A percentile compares a stretch with the other conserved stretches of the same genome.
These are phyloP conservation scores for Varanus salvator DNA, from an alignment of 2,113 vertebrate genomes.

Conservation along the genomic window DNA sequence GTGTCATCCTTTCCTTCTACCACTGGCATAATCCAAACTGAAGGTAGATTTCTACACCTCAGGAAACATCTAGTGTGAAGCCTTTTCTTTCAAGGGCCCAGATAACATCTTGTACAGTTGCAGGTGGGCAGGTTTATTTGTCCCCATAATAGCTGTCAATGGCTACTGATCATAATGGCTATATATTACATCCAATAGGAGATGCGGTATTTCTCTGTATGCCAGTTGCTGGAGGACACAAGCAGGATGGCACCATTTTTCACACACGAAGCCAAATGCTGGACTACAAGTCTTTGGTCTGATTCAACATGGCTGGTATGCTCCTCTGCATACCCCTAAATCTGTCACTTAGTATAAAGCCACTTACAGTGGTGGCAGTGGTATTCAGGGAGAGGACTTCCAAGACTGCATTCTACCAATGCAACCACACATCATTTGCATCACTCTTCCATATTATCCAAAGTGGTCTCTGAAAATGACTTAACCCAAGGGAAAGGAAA, in stretches of 20 bases:
- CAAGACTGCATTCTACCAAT: neutral
- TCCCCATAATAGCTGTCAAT: neutral
- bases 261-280: no score
- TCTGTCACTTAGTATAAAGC: no score
- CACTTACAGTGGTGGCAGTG: neutral
- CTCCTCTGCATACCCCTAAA: no score
- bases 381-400: neutral
- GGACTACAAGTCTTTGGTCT: no score
- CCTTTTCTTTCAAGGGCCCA: neutral
- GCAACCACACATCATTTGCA: neutral
- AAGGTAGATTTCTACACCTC: neutral
- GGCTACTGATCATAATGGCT: neutral
- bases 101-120: neutral
- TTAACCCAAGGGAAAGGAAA: neutral
- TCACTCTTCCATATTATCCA: neutral
- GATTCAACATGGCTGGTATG: no score
- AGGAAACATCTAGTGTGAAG: neutral
- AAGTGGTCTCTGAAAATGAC: neutral
- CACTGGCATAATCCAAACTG: no score
- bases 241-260: no score
- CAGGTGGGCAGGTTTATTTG: neutral
- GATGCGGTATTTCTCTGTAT: no score
- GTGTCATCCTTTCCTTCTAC: no score
- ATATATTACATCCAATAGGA: no score
- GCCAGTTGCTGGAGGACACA: no score